These are phyloP conservation scores for Phymastichus coffea DNA, from an alignment of 1,140 invertebrate species.

Conservation along the genomic window DNA sequence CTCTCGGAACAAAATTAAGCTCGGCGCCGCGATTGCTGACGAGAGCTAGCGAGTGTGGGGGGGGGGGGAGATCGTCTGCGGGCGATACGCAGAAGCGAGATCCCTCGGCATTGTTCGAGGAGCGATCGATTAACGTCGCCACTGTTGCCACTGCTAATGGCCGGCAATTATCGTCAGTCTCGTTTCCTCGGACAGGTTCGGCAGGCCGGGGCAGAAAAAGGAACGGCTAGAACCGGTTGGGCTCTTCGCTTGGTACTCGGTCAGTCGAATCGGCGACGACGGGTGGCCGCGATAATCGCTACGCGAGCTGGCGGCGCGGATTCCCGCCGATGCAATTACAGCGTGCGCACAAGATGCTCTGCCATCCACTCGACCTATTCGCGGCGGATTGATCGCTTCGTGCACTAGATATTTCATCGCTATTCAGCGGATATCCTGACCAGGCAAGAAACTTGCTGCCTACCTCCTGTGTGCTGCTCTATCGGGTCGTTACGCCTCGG, in stretches of 20 bases:
- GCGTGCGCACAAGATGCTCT: too few relatives aligned
- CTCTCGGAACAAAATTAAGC: slow-evolving; percentile 11
- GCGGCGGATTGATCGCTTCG: background rate
- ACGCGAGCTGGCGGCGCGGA: too few relatives aligned
- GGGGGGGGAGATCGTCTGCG: background rate
- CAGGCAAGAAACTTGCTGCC: background rate
- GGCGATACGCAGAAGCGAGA: slow-evolving; percentile 15
- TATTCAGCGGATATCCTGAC: slow-evolving; percentile 4
- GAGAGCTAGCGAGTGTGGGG: too few relatives aligned
- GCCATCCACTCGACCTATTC: background rate
- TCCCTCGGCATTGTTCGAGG: background rate
- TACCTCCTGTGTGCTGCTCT: too few relatives aligned
- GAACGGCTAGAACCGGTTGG: slow-evolving; percentile 1
- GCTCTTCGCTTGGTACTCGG: too few relatives aligned
- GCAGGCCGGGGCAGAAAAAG: background rate
- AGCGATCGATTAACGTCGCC: too few relatives aligned
- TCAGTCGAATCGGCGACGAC: too few relatives aligned
- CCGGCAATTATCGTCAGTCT: slow-evolving; percentile 11
- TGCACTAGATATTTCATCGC: slow-evolving; percentile 6
- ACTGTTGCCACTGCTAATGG: slow-evolving; percentile 11
- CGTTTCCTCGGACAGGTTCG: background rate
- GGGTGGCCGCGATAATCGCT: too few relatives aligned
- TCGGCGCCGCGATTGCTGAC: background rate
- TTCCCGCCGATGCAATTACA: too few relatives aligned
- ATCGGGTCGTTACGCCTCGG: too few relatives aligned